A percentile compares a stretch with the other conserved stretches of the same genome.
Conservation (phyloP, 2,797 vertebrate genomes). For the Pantherophis vulpinus region DNA sequence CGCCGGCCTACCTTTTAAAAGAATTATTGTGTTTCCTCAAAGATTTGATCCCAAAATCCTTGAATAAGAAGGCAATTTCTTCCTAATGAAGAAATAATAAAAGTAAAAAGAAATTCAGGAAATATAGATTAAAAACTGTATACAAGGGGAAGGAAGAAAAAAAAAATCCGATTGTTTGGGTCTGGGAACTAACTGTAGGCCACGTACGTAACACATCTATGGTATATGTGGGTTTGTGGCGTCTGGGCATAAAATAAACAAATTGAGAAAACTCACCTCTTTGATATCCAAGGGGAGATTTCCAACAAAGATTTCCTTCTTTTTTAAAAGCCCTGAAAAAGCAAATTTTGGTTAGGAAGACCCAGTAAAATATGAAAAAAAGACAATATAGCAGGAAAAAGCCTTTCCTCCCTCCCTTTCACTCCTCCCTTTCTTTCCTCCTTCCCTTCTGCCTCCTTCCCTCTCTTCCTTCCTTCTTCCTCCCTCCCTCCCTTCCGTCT, state of each 20-base stretch:
- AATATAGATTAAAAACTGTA: not conserved
- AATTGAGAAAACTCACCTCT: not conserved
- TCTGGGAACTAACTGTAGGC: not conserved
- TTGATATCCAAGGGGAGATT: not conserved
- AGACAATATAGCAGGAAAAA: too few relatives aligned
- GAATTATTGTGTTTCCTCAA: not conserved
- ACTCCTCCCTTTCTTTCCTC: too few relatives aligned
- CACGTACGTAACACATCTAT: too few relatives aligned
- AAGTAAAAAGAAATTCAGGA: not conserved
- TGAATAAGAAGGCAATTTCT: not conserved
- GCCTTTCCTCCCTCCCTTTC: too few relatives aligned
- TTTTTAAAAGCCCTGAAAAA: not conserved
- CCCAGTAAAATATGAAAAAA: too few relatives aligned
- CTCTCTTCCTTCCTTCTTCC: too few relatives aligned
- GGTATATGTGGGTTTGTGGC: not conserved
- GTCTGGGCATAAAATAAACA: not conserved
- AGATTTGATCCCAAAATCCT: conserved; percentile 8
- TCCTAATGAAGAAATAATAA: not conserved
- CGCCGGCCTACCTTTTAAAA: not conserved
- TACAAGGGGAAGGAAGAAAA: not conserved
- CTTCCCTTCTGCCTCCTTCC: too few relatives aligned
- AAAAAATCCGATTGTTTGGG: too few relatives aligned
- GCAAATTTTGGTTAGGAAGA: not conserved
- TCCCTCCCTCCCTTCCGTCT: too few relatives aligned
- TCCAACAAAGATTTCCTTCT: conserved; percentile 19